These are phyloP conservation scores for Tanypteryx hageni DNA, from an alignment of 2,888 invertebrate genomes.

Conservation along the genomic window DNA sequence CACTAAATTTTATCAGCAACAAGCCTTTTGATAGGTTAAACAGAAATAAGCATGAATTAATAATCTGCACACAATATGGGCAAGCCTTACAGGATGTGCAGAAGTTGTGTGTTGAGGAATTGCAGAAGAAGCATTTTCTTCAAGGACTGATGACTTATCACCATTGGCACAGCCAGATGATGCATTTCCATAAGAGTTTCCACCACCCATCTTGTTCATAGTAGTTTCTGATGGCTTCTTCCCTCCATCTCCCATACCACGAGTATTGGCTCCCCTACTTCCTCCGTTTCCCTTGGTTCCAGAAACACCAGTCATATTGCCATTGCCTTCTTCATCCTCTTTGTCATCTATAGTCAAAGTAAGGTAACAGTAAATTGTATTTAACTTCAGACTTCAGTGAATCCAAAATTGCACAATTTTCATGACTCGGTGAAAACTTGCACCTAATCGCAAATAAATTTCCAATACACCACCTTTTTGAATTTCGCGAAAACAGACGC, in stretches of 20 bases:
- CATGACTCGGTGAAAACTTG: too few species aligned
- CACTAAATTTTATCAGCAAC: too few species aligned
- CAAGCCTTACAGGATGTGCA: conserved; percentile 67
- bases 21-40: background rate
- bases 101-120: conserved; percentile 65
- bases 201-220: conserved; percentile 61
- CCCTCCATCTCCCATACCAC: conserved; percentile 4
- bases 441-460: too few species aligned
- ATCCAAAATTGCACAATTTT: too few species aligned
- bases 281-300: conserved; percentile 71
- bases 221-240: conserved; percentile 68
- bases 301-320: conserved; percentile 73
- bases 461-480: too few species aligned
- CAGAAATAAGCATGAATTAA: background rate
- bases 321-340: conserved; percentile 70
- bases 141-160: conserved; percentile 5
- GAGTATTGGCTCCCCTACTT: conserved; percentile 68
- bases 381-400: too few species aligned
- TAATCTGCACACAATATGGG: background rate
- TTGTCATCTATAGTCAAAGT: conserved; percentile 69
- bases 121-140: conserved; percentile 41
- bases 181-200: background rate
- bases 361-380: background rate
- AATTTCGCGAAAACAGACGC: too few species aligned
- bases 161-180: conserved; percentile 29